Evolutionary conservation across 2,797 vertebrate genomes (phyloP), one percentile per base, ranked within the genome.

Genomic region (Chelon labrosus): DNA sequence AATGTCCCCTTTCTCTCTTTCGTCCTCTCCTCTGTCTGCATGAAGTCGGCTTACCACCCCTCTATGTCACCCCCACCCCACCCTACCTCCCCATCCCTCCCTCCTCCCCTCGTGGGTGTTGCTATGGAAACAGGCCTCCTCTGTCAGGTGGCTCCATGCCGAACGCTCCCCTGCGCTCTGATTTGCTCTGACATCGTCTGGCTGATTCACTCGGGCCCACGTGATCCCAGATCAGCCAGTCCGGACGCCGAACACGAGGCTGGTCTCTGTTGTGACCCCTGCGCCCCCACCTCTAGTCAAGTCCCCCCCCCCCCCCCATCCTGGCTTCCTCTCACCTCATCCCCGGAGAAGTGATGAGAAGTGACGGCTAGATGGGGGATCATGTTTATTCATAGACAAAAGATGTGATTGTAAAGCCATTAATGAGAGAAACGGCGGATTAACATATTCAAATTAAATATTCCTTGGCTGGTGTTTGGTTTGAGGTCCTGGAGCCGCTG

Each of bases 101-200:
- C 35, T 16, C 17, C 27, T 27, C 25, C 47, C 72, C 65, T 62
- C 41, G 13, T 64, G 74, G 49, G 56, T 54, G 91, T 93, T 93
- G 75, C 91, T 53, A 94, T 92, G 88, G 93, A 89, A 93, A 93
- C 91, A 88, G 71, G 59, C 84, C 84, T 87, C 77, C 81, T 88
- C 83, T 82, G 86, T 92, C 91, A 92, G 87, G 83, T 90, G 86
- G 82, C 82, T 83, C 68, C 73, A 74, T 66, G 78, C 74, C 73
- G 63, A 78, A 86, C 11, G 47, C 71, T 70, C 67, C 77, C 76
- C 71, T 68, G 83, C 62, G 22, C 83, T 86, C 85, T 88, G 89
- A 93, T 92, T 88, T 83, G 83, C 87, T 86, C 80, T 70, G 80
- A 90, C 77, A 75, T 65, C 35, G 75, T 87, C 82, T 77, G 73